phyloP scores from a whole-genome alignment of 1,140 invertebrate genomes.

The Orius laevigatus region DNA sequence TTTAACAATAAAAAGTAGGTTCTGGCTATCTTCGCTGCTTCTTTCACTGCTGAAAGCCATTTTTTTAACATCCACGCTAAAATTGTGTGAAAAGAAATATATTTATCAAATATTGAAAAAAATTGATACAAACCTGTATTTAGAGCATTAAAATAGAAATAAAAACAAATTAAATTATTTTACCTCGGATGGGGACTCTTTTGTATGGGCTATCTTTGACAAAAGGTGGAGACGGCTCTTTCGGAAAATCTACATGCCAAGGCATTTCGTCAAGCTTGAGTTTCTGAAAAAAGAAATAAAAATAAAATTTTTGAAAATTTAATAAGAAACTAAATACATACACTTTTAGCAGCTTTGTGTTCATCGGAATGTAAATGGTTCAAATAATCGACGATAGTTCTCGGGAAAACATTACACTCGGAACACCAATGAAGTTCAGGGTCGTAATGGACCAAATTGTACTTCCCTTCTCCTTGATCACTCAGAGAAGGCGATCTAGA shows the following conservation, averaged over 20 bases:
- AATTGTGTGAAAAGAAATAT: neutral
- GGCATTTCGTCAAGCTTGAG: conserved; percentile 52
- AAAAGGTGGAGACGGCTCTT: conserved; percentile 34
- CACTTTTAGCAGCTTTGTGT: conserved; percentile 45
- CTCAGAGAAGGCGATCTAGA: neutral
- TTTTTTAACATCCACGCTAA: no score
- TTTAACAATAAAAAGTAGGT: neutral
- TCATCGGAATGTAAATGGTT: conserved; percentile 62
- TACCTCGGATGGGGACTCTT: conserved; percentile 63
- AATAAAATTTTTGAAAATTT: no score
- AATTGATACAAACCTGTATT: neutral
- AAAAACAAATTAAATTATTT: conserved; percentile 10
- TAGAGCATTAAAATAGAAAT: neutral
- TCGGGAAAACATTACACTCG: conserved; percentile 66
- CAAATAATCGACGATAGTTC: conserved; percentile 67
- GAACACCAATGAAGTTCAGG: conserved; percentile 78
- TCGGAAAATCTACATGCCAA: conserved; percentile 47
- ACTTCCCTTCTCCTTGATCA: conserved; percentile 7
- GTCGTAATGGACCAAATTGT: conserved; percentile 68
- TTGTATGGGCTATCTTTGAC: conserved; percentile 53
- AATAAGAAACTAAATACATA: conserved; percentile 24
- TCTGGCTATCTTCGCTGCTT: no score
- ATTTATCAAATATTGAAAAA: neutral
- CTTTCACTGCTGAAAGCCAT: no score
- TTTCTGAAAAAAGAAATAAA: conserved; percentile 20